A percentile compares a stretch with the other conserved stretches of the same genome.
Evolutionary conservation across 1,140 invertebrate species (phyloP).

Genomic region (Latrodectus geometricus): DNA sequence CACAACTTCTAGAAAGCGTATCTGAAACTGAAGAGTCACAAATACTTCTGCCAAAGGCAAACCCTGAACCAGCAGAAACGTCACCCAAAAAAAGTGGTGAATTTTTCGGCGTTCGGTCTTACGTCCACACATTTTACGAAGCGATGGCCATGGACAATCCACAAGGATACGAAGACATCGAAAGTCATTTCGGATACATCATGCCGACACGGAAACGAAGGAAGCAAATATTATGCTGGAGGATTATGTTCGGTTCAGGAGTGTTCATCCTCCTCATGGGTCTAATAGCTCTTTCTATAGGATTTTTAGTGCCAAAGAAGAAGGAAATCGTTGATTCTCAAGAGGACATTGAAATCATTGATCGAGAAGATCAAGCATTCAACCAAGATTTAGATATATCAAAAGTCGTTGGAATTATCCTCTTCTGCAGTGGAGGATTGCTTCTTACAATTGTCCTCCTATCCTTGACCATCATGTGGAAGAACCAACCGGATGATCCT

Average conservation of each 20-base stretch:
- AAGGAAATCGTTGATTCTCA: slow-evolving; percentile 69
- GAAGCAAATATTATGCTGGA: slow-evolving; percentile 34
- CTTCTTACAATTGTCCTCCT: slow-evolving; percentile 71
- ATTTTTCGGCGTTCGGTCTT: slow-evolving; percentile 64
- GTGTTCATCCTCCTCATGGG: slow-evolving; percentile 70
- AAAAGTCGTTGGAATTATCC: slow-evolving; percentile 71
- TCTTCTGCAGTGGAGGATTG: slow-evolving; percentile 73
- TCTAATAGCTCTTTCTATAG: slow-evolving; percentile 71
- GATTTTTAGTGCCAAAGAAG: slow-evolving; percentile 71
- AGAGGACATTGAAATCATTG: slow-evolving; percentile 71
- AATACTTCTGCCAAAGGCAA: not conserved
- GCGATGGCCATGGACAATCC: slow-evolving; percentile 55
- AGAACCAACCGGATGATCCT: slow-evolving; percentile 69
- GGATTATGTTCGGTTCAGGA: slow-evolving; percentile 64
- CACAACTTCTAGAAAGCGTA: slow-evolving; percentile 47
- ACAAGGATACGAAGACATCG: slow-evolving; percentile 52
- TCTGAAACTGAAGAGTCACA: slow-evolving; percentile 44
- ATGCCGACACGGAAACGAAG: slow-evolving; percentile 16
- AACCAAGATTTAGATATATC: slow-evolving; percentile 72
- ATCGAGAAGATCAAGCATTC: slow-evolving; percentile 70
- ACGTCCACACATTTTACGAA: slow-evolving; percentile 64
- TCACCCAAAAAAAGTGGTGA: slow-evolving; percentile 4
- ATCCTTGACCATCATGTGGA: slow-evolving; percentile 70
- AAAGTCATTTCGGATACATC: slow-evolving; percentile 2
- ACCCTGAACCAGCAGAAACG: not conserved